Base-by-base conservation (phyloP, 2,888 invertebrate genomes). In the Plebejus anna region DNA sequence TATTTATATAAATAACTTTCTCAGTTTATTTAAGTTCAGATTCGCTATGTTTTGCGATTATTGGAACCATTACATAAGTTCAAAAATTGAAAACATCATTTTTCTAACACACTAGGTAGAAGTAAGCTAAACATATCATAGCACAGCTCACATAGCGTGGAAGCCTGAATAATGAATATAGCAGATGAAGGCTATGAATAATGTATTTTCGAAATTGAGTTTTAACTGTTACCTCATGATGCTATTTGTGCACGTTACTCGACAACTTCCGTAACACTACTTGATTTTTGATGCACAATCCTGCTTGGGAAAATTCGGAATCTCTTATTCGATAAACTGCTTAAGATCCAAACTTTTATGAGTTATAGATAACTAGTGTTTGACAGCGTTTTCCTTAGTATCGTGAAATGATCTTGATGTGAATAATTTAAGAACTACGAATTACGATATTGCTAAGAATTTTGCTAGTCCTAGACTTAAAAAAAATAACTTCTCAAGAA, bases 161-260 rank as follows among this genome's bases (percentile, higher is more conserved):
- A 70, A 42, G 70, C 51, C 66, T 66, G 71, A 47, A n/a, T 55
- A 75, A 72, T 66, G 71, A 47, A n/a, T 55, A 75, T 75, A 76
- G 59, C 57, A 38, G 71, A 66, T 78, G 57, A 77, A 70, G 72
- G 38, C 22, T 77, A 78, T 78, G 77, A 78, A 78, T 78, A 78
- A 78, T 78, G 77, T 77, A 76, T 78, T 51, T 47, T 16, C 70
- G 59, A 78, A 61, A 77, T 76, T 78, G 76, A 77, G 77, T 77
- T 6, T 66, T 78, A 77, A 76, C 66, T 47, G 77, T 76, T 76
- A 57, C 71, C 71, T 13, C 71, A 70, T 75, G 22, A 71, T 76
- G 59, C 75, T 76, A 73, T 78, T 59, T 55, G 72, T 72, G 73
- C 71, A 71, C n/a, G 70, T 38, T 38, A 38, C 70, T 38, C 36